Base-by-base conservation (phyloP, 2,797 vertebrate genomes). In the Chelon auratus region DNA sequence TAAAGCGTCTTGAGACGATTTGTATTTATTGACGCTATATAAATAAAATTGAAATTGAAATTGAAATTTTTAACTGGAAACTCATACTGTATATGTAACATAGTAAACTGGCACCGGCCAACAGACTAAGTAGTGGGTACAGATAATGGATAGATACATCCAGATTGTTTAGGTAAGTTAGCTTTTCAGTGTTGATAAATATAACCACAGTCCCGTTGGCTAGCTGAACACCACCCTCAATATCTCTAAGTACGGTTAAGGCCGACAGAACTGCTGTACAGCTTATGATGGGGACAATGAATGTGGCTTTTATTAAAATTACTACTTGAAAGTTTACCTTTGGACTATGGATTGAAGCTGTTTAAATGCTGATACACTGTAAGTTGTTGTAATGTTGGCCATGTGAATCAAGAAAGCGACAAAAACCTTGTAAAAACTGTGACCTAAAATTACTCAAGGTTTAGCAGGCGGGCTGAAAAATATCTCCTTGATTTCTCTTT, bases 161-260 rank as follows among this genome's bases (percentile, higher is more conserved):
- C 26, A 22, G 62, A 48, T 37, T 43, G 18, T 66, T 39, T 20
- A 57, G 37, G 14, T 9, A 10, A 39, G 57, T 33, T 53, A 15
- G 43, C 11, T 40, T 68, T 47, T 26, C 18, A 54, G 59, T 45
- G 15, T 36, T 42, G 18, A 60, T 9, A 10, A 65, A 56, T 52
- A 66, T 12, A n/a, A 42, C 37, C 8, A 22, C 10, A 11, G 39
- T 47, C 37, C 30, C 22, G 15, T 50, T 62, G 26, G 11, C 11
- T 22, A 57, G 55, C 50, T 4, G 13, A 6, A 43, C 43, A 37
- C 36, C 10, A 37, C 51, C 40, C 33, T 66, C 1, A 59, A 45
- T 6, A 11, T 39, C 11, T 57, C 42, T 45, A 22, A 37, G 37
- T 20, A 47, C 14, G 40, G 42, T 22, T 59, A 42, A 62, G 50